phyloP scores from a whole-genome alignment of 2,888 invertebrate species.

The Aproaerema taeniolella region DNA sequence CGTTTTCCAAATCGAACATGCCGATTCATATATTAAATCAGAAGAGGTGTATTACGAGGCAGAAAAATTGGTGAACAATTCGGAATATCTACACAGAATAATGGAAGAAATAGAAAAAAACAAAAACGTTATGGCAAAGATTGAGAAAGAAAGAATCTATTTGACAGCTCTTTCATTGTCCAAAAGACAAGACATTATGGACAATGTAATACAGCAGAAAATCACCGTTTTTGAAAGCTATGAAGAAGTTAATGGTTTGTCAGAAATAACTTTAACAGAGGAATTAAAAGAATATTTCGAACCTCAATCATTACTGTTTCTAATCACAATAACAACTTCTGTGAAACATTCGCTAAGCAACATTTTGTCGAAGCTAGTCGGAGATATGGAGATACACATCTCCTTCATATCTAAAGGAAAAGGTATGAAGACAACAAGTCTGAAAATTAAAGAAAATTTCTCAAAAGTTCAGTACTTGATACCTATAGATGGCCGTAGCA shows the following conservation, averaged over 20 bases:
- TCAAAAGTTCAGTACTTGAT: constrained; percentile 39
- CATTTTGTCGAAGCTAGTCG: not conserved
- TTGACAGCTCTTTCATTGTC: constrained; percentile 51
- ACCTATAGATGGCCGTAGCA: constrained; percentile 30
- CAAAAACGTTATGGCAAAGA: constrained; percentile 33
- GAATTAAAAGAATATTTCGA: constrained; percentile 42
- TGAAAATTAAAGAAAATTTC: constrained; percentile 38
- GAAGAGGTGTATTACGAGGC: constrained; percentile 36
- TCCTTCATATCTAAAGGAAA: constrained; percentile 33
- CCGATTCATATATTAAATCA: constrained; percentile 30
- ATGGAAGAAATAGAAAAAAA: constrained; percentile 42
- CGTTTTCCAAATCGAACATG: constrained; percentile 37
- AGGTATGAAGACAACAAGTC: constrained; percentile 40
- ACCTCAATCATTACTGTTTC: constrained; percentile 32
- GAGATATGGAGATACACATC: constrained; percentile 28
- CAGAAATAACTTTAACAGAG: constrained; percentile 39
- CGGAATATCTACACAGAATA: constrained; percentile 42
- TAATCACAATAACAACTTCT: constrained; percentile 35
- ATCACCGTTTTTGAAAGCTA: constrained; percentile 45
- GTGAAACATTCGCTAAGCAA: no score
- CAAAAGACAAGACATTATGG: constrained; percentile 50
- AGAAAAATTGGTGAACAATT: constrained; percentile 40
- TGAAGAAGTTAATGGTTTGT: constrained; percentile 39
- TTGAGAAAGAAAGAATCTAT: constrained; percentile 43
- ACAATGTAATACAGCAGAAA: constrained; percentile 34